Conservation (phyloP, 2,888 invertebrate species). For the Molanna angustata region DNA sequence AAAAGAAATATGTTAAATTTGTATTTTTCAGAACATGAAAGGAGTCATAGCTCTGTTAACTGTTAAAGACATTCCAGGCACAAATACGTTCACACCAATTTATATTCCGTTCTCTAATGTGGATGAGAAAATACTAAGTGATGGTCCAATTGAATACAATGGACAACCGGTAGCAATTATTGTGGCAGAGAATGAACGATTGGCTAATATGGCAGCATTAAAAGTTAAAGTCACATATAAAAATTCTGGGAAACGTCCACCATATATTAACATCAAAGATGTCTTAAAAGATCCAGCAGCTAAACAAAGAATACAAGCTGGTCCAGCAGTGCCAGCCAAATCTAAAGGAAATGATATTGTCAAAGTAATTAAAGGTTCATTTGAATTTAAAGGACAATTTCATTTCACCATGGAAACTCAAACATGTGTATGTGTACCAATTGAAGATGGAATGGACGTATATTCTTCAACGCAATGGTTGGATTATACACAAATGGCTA, state of each 20-base stretch:
- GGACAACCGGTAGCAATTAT: constrained; percentile 76
- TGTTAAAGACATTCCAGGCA: constrained; percentile 69
- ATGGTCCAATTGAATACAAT: constrained; percentile 57
- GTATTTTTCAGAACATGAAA: constrained; percentile 54
- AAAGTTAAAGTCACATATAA: constrained; percentile 57
- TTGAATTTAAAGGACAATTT: constrained; percentile 62
- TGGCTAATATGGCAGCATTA: constrained; percentile 59
- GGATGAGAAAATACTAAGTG: constrained; percentile 56
- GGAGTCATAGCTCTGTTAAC: constrained; percentile 65
- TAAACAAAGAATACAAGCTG: constrained; percentile 45
- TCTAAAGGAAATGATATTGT: constrained; percentile 45
- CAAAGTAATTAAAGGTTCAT: constrained; percentile 57
- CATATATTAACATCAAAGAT: constrained; percentile 48
- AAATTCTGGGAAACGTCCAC: constrained; percentile 44
- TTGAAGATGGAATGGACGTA: constrained; percentile 66
- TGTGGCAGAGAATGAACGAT: constrained; percentile 59
- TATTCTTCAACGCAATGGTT: constrained; percentile 64
- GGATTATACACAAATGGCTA: constrained; percentile 57
- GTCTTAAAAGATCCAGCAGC: constrained; percentile 49
- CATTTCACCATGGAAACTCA: constrained; percentile 79
- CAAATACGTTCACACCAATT: constrained; percentile 55
- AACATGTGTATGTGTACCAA: constrained; percentile 60
- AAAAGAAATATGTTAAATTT: no score
- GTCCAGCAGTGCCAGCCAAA: constrained; percentile 40
- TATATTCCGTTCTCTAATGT: constrained; percentile 33